Conservation (phyloP, 2,888 invertebrate genomes). For the Spodoptera exigua region DNA sequence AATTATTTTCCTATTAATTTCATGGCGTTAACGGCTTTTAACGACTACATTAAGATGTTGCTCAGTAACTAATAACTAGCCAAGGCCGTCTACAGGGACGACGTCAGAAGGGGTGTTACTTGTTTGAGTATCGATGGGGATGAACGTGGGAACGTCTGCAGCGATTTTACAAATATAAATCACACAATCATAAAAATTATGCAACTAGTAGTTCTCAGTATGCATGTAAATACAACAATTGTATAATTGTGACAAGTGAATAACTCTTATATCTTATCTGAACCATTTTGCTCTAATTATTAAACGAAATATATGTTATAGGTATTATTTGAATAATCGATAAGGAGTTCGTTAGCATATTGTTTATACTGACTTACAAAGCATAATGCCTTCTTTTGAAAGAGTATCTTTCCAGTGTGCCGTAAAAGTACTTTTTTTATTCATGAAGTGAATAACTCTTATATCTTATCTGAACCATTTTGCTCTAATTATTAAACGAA, state of each 20-base stretch:
- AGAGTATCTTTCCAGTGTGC: background rate
- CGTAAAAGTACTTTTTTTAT: slow-evolving; percentile 21
- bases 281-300: slow-evolving; percentile 33
- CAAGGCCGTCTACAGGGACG: slow-evolving; percentile 42
- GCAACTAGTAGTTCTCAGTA: slow-evolving; percentile 1
- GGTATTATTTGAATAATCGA: slow-evolving; percentile 24
- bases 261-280: slow-evolving; percentile 31
- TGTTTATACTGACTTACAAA: slow-evolving; percentile 3
- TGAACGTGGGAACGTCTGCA: slow-evolving; percentile 24
- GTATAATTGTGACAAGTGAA: slow-evolving; percentile 15
- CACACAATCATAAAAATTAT: slow-evolving; percentile 2
- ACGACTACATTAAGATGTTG: slow-evolving; percentile 34
- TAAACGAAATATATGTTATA: slow-evolving; percentile 30
- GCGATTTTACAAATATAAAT: background rate
- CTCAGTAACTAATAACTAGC: slow-evolving; percentile 16
- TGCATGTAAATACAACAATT: slow-evolving; percentile 30
- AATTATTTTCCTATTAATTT: slow-evolving; percentile 31
- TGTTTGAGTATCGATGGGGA: slow-evolving; percentile 15
- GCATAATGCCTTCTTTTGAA: slow-evolving; percentile 10
- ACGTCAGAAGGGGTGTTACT: slow-evolving; percentile 27
- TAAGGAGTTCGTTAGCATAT: slow-evolving; percentile 24
- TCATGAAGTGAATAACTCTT: slow-evolving; percentile 32
- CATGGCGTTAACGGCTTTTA: slow-evolving; percentile 33
- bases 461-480: slow-evolving; percentile 30
- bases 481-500: slow-evolving; percentile 33